Percentiles rank a stretch among this genome's conserved stretches.
Conservation (phyloP, 2,113 vertebrate genomes). For the Nannobrachium achirus region DNA sequence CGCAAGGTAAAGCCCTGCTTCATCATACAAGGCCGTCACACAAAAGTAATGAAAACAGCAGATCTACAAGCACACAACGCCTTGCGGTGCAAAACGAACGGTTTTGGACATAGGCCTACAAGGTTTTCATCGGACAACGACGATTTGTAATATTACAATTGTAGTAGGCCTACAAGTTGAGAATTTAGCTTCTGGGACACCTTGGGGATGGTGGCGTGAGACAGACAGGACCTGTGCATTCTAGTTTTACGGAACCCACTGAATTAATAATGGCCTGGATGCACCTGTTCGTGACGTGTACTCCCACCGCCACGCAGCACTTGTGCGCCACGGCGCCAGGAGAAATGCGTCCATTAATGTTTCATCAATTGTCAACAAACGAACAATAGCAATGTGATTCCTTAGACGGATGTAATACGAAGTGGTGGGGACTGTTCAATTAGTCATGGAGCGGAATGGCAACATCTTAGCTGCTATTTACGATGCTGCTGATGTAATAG, state of each 20-base stretch:
- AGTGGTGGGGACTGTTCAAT: slow-evolving; percentile 62
- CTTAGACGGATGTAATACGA: slow-evolving; percentile 56
- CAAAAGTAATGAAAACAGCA: too few relatives aligned
- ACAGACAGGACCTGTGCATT: slow-evolving; percentile 46
- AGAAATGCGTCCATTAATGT: slow-evolving; percentile 67
- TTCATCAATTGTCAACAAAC: slow-evolving; percentile 61
- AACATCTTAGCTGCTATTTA: slow-evolving; percentile 20
- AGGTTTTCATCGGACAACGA: too few relatives aligned
- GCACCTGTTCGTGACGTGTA: slow-evolving; percentile 69
- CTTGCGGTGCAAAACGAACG: too few relatives aligned
- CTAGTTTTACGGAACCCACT: slow-evolving; percentile 64
- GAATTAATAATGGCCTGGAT: slow-evolving; percentile 73
- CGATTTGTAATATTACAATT: too few relatives aligned
- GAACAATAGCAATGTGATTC: slow-evolving; percentile 67
- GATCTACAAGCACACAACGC: too few relatives aligned
- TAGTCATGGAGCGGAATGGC: slow-evolving; percentile 55
- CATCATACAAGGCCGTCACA: too few relatives aligned
- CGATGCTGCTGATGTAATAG: not conserved
- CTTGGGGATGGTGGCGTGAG: slow-evolving; percentile 30
- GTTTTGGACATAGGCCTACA: too few relatives aligned
- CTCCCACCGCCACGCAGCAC: slow-evolving; percentile 28
- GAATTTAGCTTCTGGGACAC: slow-evolving; percentile 30
- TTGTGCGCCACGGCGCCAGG: slow-evolving; percentile 49
- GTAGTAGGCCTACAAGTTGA: too few relatives aligned
- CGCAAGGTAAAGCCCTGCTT: too few relatives aligned